Conservation (phyloP, 2,888 invertebrate species). For the Allophyes oxyacanthae region DNA sequence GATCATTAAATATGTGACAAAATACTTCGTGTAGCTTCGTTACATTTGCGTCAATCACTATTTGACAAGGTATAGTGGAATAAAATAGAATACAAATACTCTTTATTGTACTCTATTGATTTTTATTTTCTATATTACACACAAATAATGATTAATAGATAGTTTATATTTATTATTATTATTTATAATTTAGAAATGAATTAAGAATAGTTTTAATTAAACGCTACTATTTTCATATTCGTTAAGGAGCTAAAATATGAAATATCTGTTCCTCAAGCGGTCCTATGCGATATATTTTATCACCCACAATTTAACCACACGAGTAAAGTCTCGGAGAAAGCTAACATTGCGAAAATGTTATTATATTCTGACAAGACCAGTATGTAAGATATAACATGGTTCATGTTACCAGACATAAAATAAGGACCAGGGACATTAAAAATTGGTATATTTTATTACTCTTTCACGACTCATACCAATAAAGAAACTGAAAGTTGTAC, state of each 20-base stretch:
- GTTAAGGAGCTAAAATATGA: background rate
- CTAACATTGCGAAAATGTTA: constrained; percentile 42
- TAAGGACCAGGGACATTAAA: background rate
- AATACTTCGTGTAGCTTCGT: too few relatives aligned
- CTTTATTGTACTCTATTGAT: too few relatives aligned
- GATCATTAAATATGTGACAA: too few relatives aligned
- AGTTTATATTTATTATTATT: too few relatives aligned
- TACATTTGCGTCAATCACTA: too few relatives aligned
- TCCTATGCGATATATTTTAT: constrained; percentile 47
- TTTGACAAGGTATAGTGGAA: too few relatives aligned
- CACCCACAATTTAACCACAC: constrained; percentile 30
- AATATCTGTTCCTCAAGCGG: constrained; percentile 11
- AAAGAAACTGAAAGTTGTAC: too few relatives aligned
- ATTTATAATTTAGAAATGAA: too few relatives aligned
- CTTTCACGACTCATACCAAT: background rate
- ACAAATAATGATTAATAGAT: too few relatives aligned
- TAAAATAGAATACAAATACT: too few relatives aligned
- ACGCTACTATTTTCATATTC: background rate
- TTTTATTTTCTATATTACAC: too few relatives aligned
- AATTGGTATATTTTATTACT: background rate
- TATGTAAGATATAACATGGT: constrained; percentile 16
- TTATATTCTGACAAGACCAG: constrained; percentile 20
- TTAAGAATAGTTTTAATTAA: too few relatives aligned
- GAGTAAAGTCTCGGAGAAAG: constrained; percentile 23
- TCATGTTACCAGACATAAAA: constrained; percentile 1